phyloP scores from a whole-genome alignment of 2,113 vertebrate species.

The Oceanodroma tethys region DNA sequence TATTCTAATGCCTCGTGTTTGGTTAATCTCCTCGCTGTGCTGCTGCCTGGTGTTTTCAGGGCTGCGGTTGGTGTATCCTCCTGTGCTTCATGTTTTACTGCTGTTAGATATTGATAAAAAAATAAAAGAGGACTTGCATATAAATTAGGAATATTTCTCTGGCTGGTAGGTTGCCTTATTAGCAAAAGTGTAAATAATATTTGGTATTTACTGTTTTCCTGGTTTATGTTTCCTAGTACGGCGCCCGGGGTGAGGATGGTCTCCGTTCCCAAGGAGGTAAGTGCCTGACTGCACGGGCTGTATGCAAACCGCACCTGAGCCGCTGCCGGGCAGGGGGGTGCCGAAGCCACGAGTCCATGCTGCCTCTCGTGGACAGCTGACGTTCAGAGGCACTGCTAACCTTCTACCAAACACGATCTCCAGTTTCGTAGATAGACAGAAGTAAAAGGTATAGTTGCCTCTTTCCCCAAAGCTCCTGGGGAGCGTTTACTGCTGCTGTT shows the following conservation, averaged over 20 bases:
- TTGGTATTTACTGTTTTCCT: not conserved
- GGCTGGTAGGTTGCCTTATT: not conserved
- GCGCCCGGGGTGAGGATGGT: accelerated
- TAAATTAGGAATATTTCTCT: not conserved
- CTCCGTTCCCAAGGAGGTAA: not conserved
- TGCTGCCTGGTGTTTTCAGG: slow-evolving; percentile 1
- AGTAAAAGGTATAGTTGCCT: not conserved
- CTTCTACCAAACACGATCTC: not conserved
- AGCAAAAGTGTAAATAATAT: not conserved
- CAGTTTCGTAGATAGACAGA: not conserved
- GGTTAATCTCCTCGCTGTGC: slow-evolving; percentile 37
- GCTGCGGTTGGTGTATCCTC: not conserved
- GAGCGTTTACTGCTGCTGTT: not conserved
- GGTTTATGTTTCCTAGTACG: not conserved
- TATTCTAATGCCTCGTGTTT: slow-evolving; percentile 46
- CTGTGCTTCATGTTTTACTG: not conserved
- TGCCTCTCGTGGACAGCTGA: accelerated
- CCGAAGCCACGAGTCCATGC: accelerated
- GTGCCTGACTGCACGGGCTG: not conserved
- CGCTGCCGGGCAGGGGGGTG: not conserved
- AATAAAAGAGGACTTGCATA: not conserved
- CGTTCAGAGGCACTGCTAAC: not conserved
- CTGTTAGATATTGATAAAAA: not conserved
- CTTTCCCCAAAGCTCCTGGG: not conserved
- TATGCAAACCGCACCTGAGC: not conserved